phyloP scores from a whole-genome alignment of 2,113 vertebrate species.

The Sturnus vulgaris region DNA sequence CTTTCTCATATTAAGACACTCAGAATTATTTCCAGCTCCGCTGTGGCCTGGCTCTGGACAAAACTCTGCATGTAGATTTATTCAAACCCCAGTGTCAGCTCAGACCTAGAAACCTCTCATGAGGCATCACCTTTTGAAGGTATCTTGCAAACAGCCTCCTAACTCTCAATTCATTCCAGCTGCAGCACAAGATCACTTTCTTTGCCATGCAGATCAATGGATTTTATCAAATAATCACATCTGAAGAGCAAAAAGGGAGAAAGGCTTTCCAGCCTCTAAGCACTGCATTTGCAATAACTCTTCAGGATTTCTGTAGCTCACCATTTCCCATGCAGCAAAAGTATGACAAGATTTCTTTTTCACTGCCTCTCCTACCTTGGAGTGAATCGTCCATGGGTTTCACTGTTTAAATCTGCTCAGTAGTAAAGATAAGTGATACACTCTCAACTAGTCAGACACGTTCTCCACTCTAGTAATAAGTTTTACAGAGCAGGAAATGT shows the following conservation, averaged over 20 bases:
- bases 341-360: neutral
- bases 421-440: neutral
- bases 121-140: constrained; percentile 39
- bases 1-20: neutral
- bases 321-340: neutral
- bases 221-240: constrained; percentile 45
- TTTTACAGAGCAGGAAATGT: neutral
- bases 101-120: neutral
- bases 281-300: neutral
- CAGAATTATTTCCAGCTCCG: constrained; percentile 54
- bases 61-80: neutral
- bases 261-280: neutral
- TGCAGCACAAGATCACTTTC: constrained; percentile 31
- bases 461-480: neutral
- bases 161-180: constrained; percentile 44
- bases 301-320: neutral
- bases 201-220: constrained; percentile 38
- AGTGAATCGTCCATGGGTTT: neutral
- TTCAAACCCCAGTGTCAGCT: neutral
- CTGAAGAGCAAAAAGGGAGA: neutral
- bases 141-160: neutral
- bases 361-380: neutral
- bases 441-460: neutral
- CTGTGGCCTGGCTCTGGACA: constrained; percentile 1
- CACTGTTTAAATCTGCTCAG: neutral